A percentile compares a stretch with the other conserved stretches of the same genome.
These are phyloP conservation scores for Microctonus aethiopoides DNA, from an alignment of 2,888 invertebrate genomes.

Conservation along the genomic window DNA sequence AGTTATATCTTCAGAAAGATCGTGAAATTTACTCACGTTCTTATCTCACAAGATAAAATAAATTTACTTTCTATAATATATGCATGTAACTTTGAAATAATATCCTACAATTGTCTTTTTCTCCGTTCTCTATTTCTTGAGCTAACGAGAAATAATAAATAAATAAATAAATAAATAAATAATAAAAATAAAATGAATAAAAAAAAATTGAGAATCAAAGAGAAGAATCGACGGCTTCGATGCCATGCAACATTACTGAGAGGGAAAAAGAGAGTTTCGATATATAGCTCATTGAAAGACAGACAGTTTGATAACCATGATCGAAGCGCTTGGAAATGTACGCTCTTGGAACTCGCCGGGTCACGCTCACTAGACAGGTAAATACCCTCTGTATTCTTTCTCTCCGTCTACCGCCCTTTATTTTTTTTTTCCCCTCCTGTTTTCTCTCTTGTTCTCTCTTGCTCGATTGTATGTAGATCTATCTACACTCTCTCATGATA, in stretches of 20 bases:
- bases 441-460: neutral
- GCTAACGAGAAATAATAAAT: neutral
- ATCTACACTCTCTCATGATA: neutral
- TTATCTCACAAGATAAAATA: constrained; percentile 13
- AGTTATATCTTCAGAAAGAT: neutral
- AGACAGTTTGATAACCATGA: constrained; percentile 43
- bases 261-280: constrained; percentile 3
- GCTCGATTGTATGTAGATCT: neutral
- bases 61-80: neutral
- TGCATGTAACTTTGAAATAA: neutral
- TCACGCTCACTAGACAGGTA: constrained; percentile 43
- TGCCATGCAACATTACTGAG: neutral
- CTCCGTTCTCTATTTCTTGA: neutral
- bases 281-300: constrained; percentile 34
- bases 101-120: neutral
- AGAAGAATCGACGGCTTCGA: neutral
- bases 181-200: neutral
- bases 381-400: constrained; percentile 32
- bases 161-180: neutral
- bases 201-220: neutral
- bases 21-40: constrained; percentile 14
- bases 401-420: neutral
- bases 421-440: neutral
- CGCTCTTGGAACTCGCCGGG: constrained; percentile 34
- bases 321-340: constrained; percentile 36